Evolutionary conservation across 1,140 invertebrate genomes (phyloP), one percentile per base, ranked within the genome.

Genomic region (Lucilia sericata): DNA sequence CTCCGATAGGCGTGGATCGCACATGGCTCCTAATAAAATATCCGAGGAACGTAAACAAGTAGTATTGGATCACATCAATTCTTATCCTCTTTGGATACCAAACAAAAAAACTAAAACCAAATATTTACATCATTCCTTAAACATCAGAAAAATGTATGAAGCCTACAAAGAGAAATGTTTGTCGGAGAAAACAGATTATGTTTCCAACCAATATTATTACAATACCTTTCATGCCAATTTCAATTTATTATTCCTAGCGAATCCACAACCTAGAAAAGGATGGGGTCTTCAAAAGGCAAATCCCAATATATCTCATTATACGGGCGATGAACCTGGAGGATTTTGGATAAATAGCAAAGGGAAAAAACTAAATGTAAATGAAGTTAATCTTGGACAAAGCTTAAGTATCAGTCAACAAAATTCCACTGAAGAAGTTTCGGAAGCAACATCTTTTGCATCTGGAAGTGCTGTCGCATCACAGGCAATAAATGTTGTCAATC

Each of bases 41-140:
- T 12, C 82, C 1, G 74, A 21, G 5, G 75, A 78, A 83, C 25
- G 55, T 25, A 21, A 55, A 8, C 5, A n/a, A 10, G 74, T 19
- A 25, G 74, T 83, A 30, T 30, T 74, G 21, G 30, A 85, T 36
- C 84, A 85, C 47, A 85, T 85, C 10, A 74, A 78, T 10, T 76
- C 81, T 21, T 85, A 85, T 74, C 82, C 84, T 12, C 80, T 82
- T 21, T 85, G 84, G 84, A 74, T 83, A n/a, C 84, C 84, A 49
- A 74, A 83, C 25, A 85, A 85, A 47, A 78, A 55, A 19, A 76
- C 51, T 36, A 85, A 85, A 78, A 85, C 84, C 36, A 74, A 82
- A n/a, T 85, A 60, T 70, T 34, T 85, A 5, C 84, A 85, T 51
- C 75, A 82, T 42, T 78, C 82, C 7, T 36, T 85, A 49, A 83